Evolutionary conservation across 2,797 vertebrate genomes (phyloP).

Genomic region (Tinamus major): DNA sequence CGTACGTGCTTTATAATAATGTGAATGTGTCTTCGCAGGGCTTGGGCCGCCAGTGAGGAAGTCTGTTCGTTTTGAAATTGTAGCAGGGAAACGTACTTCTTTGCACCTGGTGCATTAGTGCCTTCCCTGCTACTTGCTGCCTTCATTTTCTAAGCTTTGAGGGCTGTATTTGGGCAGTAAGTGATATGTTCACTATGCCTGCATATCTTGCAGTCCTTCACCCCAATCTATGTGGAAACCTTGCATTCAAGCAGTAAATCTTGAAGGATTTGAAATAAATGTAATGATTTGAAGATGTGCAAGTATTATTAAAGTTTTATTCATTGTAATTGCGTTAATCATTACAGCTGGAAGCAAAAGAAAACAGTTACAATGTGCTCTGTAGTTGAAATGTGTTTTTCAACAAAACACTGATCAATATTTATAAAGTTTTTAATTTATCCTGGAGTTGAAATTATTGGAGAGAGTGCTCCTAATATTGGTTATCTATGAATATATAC

Average conservation of each 20-base stretch:
- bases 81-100: background rate
- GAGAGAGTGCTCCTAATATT: background rate
- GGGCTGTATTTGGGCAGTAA: background rate
- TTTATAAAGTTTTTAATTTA: background rate
- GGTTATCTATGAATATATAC: background rate
- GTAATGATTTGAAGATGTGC: background rate
- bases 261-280: background rate
- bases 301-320: background rate
- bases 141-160: fast-evolving
- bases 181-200: background rate
- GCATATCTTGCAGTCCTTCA: background rate
- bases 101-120: background rate
- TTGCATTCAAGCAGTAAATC: background rate
- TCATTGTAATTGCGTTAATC: background rate
- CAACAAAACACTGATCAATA: background rate
- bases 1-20: background rate
- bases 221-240: background rate
- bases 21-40: background rate
- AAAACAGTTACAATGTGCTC: background rate
- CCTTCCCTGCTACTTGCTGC: background rate
- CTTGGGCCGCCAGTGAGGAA: background rate
- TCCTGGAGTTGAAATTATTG: background rate
- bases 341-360: background rate
- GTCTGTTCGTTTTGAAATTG: background rate
- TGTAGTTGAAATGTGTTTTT: background rate